Base-by-base conservation (phyloP, 2,888 invertebrate genomes). In the Acanthacorydalis orientalis region DNA sequence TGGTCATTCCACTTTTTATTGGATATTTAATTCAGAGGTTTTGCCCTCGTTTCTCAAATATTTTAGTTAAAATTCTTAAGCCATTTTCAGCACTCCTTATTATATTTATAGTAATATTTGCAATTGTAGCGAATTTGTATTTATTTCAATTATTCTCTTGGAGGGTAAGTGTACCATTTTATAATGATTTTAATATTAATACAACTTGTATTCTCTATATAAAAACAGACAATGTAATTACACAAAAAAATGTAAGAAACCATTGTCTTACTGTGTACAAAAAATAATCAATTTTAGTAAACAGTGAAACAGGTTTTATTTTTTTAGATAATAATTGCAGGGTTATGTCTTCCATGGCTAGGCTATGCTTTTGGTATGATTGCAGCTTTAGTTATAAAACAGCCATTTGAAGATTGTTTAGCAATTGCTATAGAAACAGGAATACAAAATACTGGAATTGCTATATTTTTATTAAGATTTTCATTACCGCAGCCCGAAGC, bases 401-500 rank as follows among this genome's bases (percentile, higher is more conserved):
- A 83, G 59, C 69, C 76, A 6, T 63, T 72, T 40, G 62, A 72
- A 3, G 87, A 92, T 63, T 68, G 79, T 2, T 66, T 88, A n/a
- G 89, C 95, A 6, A 91, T 95, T 57, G 82, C 88, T 43, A 82
- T 95, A 44, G 95, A 95, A 70, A 87, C 89, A 4, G 91, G 93
- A 45, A 80, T 93, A 47, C 92, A 93, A 68, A 95, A 95, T 67
- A 91, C 92, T 0, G 92, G 91, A 40, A 80, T 95, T 52, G 77
- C 92, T 1, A 92, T 95, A 57, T 88, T 93, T 64, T 70, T 95
- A 55, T 68, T 95, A 47, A 69, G 84, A 48, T 80, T 88, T 59
- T 79, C 87, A 4, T 69, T 95, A 49, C 77, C 76, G 0, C 85
- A 89, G 58, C 93, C 93, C 0, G 82, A 83, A 53, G 87, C 85